Evolutionary conservation across 2,113 vertebrate genomes (phyloP).

Genomic region (Ammodytes marinus): DNA sequence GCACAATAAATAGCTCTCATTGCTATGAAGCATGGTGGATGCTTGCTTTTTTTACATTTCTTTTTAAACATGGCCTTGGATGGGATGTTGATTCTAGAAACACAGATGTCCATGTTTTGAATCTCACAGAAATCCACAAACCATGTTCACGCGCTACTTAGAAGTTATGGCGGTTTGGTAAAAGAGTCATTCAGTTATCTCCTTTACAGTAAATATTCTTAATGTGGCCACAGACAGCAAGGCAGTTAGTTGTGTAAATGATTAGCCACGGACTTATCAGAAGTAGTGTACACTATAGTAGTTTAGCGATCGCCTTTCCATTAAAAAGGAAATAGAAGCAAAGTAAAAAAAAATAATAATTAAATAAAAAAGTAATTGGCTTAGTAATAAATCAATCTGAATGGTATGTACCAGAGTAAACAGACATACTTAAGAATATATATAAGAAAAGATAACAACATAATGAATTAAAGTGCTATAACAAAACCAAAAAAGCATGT

Average conservation of each 20-base stretch:
- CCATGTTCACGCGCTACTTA: conserved; percentile 33
- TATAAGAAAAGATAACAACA: not conserved
- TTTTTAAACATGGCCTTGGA: not conserved
- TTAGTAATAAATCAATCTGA: not conserved
- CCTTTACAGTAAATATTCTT: not conserved
- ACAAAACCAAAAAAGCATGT: not conserved
- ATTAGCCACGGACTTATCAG: not conserved
- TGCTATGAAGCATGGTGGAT: conserved; percentile 6
- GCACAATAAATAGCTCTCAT: conserved; percentile 30
- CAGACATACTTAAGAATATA: not conserved
- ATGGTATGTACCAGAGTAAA: not conserved
- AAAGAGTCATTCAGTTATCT: not conserved
- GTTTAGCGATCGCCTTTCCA: not conserved
- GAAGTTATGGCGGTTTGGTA: conserved; percentile 5
- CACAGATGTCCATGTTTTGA: conserved; percentile 36
- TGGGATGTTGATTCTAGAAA: conserved; percentile 36
- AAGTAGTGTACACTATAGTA: not conserved
- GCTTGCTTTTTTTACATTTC: not conserved
- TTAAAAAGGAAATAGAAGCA: not conserved
- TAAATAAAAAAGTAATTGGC: not conserved
- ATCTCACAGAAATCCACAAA: conserved; percentile 37
- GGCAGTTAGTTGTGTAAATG: not conserved
- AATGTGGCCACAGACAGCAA: conserved; percentile 3
- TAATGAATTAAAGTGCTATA: not conserved
- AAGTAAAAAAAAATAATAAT: not conserved